Evolutionary conservation across 2,888 invertebrate genomes (phyloP), one percentile per base, ranked within the genome.

Genomic region (Tenthredo livida): DNA sequence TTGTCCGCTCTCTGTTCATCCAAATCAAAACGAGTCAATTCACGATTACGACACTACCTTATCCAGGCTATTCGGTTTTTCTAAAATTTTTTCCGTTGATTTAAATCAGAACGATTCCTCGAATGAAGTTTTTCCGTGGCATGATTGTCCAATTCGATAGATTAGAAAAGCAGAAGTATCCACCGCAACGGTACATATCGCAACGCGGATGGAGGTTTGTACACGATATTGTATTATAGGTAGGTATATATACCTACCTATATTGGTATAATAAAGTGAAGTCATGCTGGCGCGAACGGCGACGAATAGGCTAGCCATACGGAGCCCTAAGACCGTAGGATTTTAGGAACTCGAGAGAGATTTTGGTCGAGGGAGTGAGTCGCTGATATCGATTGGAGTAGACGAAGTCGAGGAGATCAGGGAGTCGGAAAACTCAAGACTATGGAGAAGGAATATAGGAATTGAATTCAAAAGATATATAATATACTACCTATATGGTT

Each of bases 311-410:
- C 77, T 73, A 67, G 67, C 67, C 73, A 4, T 9, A 80, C 40
- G 58, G 80, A 61, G 80, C 58, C 40, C 61, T 61, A 7, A 61
- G 61, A 80, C 33, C 40, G 40, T 61, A 40, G 40, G 80, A 15
- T 37, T 80, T 80, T 12, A 58, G 80, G 80, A 37, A 50, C 61
- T 80, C 80, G 61, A 61, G 72, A 54, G 54, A 25, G 77, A n/a
- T 77, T 77, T 54, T 77, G 29, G 50, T 54, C 77, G 33, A 77
- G 33, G 54, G 54, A 77, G 10, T 29, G 33, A 40, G 21, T 80
- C n/a, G 75, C 10, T 17, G 47, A 43, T n/a, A 75, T 47, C 75
- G 25, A 43, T 25, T 25, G 25, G 2, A 25, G 54, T 54, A 54
- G n/a, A 54, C 54, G 54, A 40, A 40, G 37, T 17, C 72, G 72